Base-by-base conservation (phyloP, 1,140 invertebrate genomes). In the Psix sp. region DNA sequence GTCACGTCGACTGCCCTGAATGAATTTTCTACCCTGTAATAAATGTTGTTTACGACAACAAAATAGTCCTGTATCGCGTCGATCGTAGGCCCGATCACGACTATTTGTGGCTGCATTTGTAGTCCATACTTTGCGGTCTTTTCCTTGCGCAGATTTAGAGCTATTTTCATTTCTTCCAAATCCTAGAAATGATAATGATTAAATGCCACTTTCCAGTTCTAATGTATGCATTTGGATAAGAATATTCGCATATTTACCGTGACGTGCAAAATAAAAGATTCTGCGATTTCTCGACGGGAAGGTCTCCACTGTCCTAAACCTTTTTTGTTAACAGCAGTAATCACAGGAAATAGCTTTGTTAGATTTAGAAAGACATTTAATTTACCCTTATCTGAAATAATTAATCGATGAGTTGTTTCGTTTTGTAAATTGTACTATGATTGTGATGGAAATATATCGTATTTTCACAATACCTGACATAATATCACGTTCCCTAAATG, bases 281-380 rank as follows among this genome's bases (percentile, higher is more conserved):
- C 57, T 1, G 7, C 26, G 16, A 72, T 72, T 39, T 72, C 67
- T 29, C 67, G 49, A 16, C 67, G 57, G 5, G 67, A 72, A 6
- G 67, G 67, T 45, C 67, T 46, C 67, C 67, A 63, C 16, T 72
- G 67, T 7, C 67, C 67, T 13, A 72, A 33, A n/a, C 67, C 57
- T 33, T 63, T 72, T 52, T 72, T 72, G 13, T 72, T 72, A 15
- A 72, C 67, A 13, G 59, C 38, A 2, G 59, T 72, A 3, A 72
- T 65, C 4, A 72, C 68, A 4, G 68, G 59, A 7, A 72, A 72
- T 21, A 72, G 45, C 11, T 63, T 72, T 5, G 68, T 65, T 20
- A 72, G 10, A 46, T 65, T 49, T 31, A 65, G 2, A 35, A 72
- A 65, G n/a, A 72, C 18, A 45, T 59, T 52, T 40, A 72, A 40